Percentiles rank a stretch among this genome's conserved stretches.
These are phyloP conservation scores for Aricia artaxerxes DNA, from an alignment of 2,888 invertebrate genomes.

Conservation along the genomic window DNA sequence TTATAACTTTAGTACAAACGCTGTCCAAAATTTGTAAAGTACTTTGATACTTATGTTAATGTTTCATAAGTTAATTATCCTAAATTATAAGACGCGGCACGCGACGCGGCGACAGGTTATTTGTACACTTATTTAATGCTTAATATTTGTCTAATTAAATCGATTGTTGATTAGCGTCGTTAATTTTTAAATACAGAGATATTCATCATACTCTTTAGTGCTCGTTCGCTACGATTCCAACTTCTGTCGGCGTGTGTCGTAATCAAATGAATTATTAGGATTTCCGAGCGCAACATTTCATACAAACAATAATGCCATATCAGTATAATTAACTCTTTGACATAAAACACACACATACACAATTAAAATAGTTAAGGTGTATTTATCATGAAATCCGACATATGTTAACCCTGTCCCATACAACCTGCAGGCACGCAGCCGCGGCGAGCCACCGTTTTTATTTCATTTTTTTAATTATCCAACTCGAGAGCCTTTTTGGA, in stretches of 20 bases:
- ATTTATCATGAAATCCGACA: constrained; percentile 53
- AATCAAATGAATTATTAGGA: constrained; percentile 36
- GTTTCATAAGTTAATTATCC: not conserved
- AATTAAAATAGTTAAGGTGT: constrained; percentile 46
- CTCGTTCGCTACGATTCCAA: not conserved
- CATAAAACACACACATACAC: constrained; percentile 41
- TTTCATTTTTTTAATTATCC: constrained; percentile 54
- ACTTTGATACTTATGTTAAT: not conserved
- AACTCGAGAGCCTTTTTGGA: constrained; percentile 44
- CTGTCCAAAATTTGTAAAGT: not conserved
- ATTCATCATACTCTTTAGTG: not conserved
- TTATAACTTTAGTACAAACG: not conserved
- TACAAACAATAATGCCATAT: constrained; percentile 19
- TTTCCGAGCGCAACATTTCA: constrained; percentile 3
- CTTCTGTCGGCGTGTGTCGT: constrained; percentile 38
- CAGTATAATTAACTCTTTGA: constrained; percentile 35
- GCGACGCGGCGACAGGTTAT: not conserved
- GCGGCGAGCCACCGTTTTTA: constrained; percentile 41
- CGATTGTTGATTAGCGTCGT: not conserved
- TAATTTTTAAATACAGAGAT: not conserved
- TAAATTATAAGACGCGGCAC: not conserved
- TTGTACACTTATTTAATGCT: not conserved
- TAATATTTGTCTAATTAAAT: not conserved
- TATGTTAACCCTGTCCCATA: constrained; percentile 57
- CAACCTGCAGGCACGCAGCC: constrained; percentile 47